Conservation (phyloP, 2,888 invertebrate species). For the Drosophila siamana region DNA sequence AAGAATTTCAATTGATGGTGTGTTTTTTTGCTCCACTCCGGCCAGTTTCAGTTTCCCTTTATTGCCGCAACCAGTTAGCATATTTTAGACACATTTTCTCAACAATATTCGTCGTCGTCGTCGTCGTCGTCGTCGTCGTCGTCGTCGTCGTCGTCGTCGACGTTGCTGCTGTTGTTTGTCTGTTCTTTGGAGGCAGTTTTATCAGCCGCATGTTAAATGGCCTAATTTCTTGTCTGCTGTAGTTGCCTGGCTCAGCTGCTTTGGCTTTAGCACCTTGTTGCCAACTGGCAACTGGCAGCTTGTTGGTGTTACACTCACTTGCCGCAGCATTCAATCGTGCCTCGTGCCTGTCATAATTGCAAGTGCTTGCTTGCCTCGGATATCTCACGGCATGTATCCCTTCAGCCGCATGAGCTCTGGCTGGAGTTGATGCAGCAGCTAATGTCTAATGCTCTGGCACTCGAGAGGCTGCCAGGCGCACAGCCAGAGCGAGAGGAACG, state of each 20-base stretch:
- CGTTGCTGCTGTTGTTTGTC: neutral
- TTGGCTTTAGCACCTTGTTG: conserved; percentile 71
- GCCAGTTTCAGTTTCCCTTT: conserved; percentile 29
- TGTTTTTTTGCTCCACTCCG: no score
- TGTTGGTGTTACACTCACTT: conserved; percentile 9
- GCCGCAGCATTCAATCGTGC: conserved; percentile 1
- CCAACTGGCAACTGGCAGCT: conserved; percentile 46
- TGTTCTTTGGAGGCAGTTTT: conserved; percentile 17
- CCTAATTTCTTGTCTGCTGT: conserved; percentile 65
- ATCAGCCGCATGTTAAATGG: conserved; percentile 73
- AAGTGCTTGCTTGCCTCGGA: conserved; percentile 9
- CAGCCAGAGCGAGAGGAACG: conserved; percentile 1
- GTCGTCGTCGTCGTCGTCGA: no score
- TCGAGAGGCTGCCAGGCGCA: conserved; percentile 38
- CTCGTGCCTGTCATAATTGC: conserved; percentile 39
- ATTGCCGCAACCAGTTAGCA: conserved; percentile 53
- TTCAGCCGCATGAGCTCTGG: conserved; percentile 4
- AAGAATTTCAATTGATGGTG: conserved; percentile 60
- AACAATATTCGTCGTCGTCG: no score
- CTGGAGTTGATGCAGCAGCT: conserved; percentile 22
- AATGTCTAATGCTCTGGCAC: conserved; percentile 42
- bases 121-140: no score
- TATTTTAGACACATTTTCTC: conserved; percentile 26
- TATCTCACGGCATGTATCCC: conserved; percentile 1
- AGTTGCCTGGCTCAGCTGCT: conserved; percentile 22